Percentiles rank a stretch among this genome's conserved stretches.
phyloP scores from a whole-genome alignment of 2,888 invertebrate species.

The Acrocyrtus sp. region DNA sequence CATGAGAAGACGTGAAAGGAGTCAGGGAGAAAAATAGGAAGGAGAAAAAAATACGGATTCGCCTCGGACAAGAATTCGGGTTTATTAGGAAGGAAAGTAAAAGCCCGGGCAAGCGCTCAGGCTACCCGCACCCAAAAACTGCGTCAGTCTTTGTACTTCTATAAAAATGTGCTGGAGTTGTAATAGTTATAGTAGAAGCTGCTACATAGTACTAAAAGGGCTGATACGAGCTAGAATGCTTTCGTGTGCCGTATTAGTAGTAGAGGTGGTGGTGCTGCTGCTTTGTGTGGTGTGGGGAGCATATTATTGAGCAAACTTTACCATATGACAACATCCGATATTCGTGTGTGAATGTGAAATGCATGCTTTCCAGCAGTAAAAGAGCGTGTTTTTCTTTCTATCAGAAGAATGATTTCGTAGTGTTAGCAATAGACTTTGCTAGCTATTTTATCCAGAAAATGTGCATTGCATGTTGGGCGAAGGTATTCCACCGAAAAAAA shows the following conservation, averaged over 20 bases:
- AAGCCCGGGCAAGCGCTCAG: slow-evolving; percentile 55
- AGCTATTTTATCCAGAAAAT: no score
- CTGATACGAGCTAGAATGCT: no score
- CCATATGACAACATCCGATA: slow-evolving; percentile 43
- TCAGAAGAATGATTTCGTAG: no score
- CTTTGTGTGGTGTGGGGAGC: neutral
- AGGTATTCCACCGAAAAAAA: no score
- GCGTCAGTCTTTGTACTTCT: slow-evolving; percentile 56
- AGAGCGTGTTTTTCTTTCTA: no score
- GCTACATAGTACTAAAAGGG: no score
- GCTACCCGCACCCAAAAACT: slow-evolving; percentile 59
- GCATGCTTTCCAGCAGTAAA: no score
- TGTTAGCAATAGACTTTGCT: no score
- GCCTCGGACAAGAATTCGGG: slow-evolving; percentile 17
- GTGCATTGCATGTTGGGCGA: no score
- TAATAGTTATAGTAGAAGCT: neutral
- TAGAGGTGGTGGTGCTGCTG: neutral
- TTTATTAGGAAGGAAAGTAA: slow-evolving; percentile 39
- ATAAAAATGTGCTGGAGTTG: no score
- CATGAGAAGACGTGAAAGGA: neutral
- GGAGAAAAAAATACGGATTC: no score
- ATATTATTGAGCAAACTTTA: slow-evolving; percentile 42
- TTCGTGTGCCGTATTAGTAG: neutral
- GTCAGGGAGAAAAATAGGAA: neutral
- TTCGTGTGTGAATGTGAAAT: no score